A percentile compares a stretch with the other conserved stretches of the same genome.
phyloP scores from a whole-genome alignment of 2,113 vertebrate genomes.

The Chlamydotis undulata region DNA sequence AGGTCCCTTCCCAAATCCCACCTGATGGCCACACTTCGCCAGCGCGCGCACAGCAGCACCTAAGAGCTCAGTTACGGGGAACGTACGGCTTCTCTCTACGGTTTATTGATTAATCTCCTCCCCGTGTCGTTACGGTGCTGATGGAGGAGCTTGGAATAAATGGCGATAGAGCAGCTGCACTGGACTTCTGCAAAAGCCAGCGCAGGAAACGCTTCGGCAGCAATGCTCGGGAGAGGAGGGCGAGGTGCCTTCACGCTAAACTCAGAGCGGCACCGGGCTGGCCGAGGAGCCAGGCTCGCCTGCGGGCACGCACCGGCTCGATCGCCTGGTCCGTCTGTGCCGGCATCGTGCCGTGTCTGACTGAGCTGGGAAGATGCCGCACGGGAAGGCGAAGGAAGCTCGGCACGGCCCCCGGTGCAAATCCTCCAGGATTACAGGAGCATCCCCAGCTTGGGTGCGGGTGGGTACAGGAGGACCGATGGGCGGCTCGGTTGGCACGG shows the following conservation, averaged over 20 bases:
- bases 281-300: not conserved
- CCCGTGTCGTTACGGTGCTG: fast-evolving
- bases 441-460: not conserved
- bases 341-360: fast-evolving
- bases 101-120: not conserved
- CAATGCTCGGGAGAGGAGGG: not conserved
- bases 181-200: not conserved
- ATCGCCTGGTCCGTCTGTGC: fast-evolving
- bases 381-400: not conserved
- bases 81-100: fast-evolving
- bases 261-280: not conserved
- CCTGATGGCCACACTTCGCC: fast-evolving
- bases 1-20: not conserved
- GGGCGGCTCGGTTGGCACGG: fast-evolving
- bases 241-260: fast-evolving
- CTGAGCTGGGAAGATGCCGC: fast-evolving
- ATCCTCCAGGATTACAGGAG: fast-evolving
- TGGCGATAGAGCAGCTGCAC: fast-evolving
- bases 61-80: not conserved
- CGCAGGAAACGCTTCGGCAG: fast-evolving
- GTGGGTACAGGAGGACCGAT: not conserved
- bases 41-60: fast-evolving
- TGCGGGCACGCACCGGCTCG: fast-evolving
- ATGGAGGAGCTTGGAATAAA: not conserved
- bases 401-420: fast-evolving